Base-by-base conservation (phyloP, 2,888 invertebrate genomes). In the Gymnosoma rotundatum region DNA sequence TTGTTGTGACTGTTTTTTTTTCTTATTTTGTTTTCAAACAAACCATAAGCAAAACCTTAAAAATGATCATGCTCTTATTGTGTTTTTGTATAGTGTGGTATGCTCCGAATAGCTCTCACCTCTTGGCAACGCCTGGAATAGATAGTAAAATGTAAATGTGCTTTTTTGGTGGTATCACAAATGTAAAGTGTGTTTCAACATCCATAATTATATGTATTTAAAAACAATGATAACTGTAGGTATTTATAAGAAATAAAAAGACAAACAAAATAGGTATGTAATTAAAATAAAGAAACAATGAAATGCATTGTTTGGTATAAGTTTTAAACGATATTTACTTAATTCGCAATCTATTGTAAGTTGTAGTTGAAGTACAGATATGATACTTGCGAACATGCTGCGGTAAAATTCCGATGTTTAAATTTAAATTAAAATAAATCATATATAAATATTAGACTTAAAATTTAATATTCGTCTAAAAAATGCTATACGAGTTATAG, bases 1-100 rank as follows among this genome's bases (percentile, higher is more conserved):
- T 60, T 64, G 52, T 48, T 25, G 52, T 58, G n/a, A 50, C n/a
- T 12, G 63, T 60, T 36, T 18, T 38, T 36, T 52, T 42, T 72
- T 64, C 8, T 25, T 67, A 56, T 42, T 21, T 48, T 42, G 36
- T 66, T 70, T 32, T 61, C 56, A 73, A 64, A 81, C 48, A 78
- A 63, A 78, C 78, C 73, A 64, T 78, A 83, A 78, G 66, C 63
- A 64, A 78, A 78, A 69, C 83, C 78, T 78, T 67, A 78, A 52
- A 50, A 78, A 76, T 76, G 72, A 66, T 72, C 56, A 56, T 78
- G 69, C 78, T 83, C 78, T 74, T 69, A 69, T 78, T 69, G 67
- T 83, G 64, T 73, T 79, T 73, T 67, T 78, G 61, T 78, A 66
- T 42, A 38, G 45, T 70, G 66, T 69, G 54, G 61, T 63, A 73